Base-by-base conservation (phyloP, 2,888 invertebrate genomes). In the Sminthurinus aureus region DNA sequence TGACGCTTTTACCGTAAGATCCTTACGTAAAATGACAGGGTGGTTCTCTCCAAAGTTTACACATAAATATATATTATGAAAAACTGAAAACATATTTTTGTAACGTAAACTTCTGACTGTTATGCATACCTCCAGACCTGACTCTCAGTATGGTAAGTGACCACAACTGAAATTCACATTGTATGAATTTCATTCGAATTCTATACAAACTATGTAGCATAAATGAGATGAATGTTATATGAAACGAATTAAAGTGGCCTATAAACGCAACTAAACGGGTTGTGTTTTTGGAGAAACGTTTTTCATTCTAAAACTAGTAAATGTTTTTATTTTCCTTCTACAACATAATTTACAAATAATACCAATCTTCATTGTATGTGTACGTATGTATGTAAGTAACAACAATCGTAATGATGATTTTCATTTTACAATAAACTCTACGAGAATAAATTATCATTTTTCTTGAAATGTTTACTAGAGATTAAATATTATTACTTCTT, bases 271-370 rank as follows among this genome's bases (percentile, higher is more conserved):
- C 9, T 13, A 52, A 8, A 52, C 52, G 52, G 52, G 8, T 8
- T 15, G 9, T 18, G 2, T 58, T 58, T 58, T 58, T 58, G n/a
- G n/a, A 12, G 26, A 74, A 50, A 26, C 6, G 38, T 78, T 52
- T 38, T 24, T 79, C 67, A 58, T 66, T 66, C 78, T 79, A 79
- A 79, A 66, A 66, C 66, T 79, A 79, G 67, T 51, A 67, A 79
- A 79, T 64, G 64, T 3, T 58, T 79, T 67, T 64, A 79, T 67
- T 79, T 67, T 52, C 24, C 78, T 79, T 64, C 78, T 58, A 64
- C 38, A 38, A 38, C 38, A 79, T 66, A 79, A 66, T 67, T 67
- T 79, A 79, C 69, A 79, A 64, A 78, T 58, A 58, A 58, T 52
- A 52, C 64, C 64, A 78, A 51, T 18, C 58, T 20, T 78, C 15